Evolutionary conservation across 1,140 invertebrate genomes (phyloP), one percentile per base, ranked within the genome.

Genomic region (Nautilus pompilius): DNA sequence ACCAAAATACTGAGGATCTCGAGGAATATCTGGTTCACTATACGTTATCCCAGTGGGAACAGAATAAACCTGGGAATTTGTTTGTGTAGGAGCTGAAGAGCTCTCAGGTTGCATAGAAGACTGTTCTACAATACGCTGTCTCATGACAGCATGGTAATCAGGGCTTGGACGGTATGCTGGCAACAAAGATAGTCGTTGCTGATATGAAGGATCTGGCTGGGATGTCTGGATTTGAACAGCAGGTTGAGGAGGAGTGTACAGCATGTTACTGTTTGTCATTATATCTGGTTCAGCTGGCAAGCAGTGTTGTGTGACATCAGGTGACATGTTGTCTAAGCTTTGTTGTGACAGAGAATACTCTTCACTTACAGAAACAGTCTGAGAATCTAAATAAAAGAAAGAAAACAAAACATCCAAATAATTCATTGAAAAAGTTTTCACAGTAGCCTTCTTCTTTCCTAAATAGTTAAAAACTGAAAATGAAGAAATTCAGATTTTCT

Each of bases 71-170:
- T 53, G 49, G 2, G 48, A 13, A 8, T 17, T 20, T 6, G 49
- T 24, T 13, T 46, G 45, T 46, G 45, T 3, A 20, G 45, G 45
- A 6, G n/a, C n/a, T 0, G 24, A 8, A 17, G 26, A 28, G 5
- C 26, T 22, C 22, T 53, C 24, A 24, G 24, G 28, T n/a, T n/a
- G n/a, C n/a, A n/a, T n/a, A n/a, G n/a, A n/a, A n/a, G n/a, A 56
- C 28, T 70, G 67, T n/a, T 81, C 63, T 59, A 51, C 49, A 66
- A 79, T 61, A 74, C 82, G 70, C 36, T 83, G 77, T 75, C 91
- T 91, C 49, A 98, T 87, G 5, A 95, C 93, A 0, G 93, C 93
- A 76, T 96, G 93, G 78, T 98, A 98, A 80, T 96, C 93, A 0
- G 95, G 95, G 2, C 93, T 93, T 26, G 90, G 91, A 34, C 94